A percentile compares a stretch with the other conserved stretches of the same genome.
Conservation (phyloP, 2,888 invertebrate species). For the Tetropium fuscum region DNA sequence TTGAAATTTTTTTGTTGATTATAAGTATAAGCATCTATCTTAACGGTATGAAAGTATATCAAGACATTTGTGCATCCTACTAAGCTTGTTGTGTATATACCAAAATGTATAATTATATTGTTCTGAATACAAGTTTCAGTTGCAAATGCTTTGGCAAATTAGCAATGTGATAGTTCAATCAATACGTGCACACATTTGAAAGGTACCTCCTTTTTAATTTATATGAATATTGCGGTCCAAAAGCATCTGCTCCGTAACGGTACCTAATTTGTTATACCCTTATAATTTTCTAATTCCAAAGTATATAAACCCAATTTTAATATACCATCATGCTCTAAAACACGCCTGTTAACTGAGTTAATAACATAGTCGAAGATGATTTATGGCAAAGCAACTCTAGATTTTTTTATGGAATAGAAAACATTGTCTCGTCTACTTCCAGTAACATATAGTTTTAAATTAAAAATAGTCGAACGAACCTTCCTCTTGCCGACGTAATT, state of each 20-base stretch:
- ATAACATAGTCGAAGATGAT: slow-evolving; percentile 50
- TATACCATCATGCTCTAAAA: slow-evolving; percentile 42
- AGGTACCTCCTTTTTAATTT: not conserved
- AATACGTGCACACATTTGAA: too few relatives aligned
- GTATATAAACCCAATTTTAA: slow-evolving; percentile 48
- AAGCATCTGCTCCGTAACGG: slow-evolving; percentile 41
- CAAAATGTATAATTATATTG: too few relatives aligned
- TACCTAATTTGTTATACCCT: slow-evolving; percentile 43
- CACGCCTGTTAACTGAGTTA: slow-evolving; percentile 43
- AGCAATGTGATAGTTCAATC: too few relatives aligned
- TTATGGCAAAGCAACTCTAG: slow-evolving; percentile 46
- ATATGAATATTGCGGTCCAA: slow-evolving; percentile 7
- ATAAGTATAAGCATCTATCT: too few relatives aligned
- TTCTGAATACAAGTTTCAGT: too few relatives aligned
- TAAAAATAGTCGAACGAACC: slow-evolving; percentile 12
- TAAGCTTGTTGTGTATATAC: too few relatives aligned
- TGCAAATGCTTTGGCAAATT: too few relatives aligned
- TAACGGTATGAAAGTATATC: too few relatives aligned
- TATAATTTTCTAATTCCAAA: slow-evolving; percentile 50
- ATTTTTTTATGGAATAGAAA: slow-evolving; percentile 42
- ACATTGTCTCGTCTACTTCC: slow-evolving; percentile 36
- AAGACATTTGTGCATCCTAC: too few relatives aligned
- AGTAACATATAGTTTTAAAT: slow-evolving; percentile 18
- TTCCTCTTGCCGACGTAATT: slow-evolving; percentile 35
- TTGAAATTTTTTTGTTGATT: too few relatives aligned